Percentiles rank a stretch among this genome's conserved stretches.
Conservation (phyloP, 2,888 invertebrate genomes). For the Drosophila cognata region DNA sequence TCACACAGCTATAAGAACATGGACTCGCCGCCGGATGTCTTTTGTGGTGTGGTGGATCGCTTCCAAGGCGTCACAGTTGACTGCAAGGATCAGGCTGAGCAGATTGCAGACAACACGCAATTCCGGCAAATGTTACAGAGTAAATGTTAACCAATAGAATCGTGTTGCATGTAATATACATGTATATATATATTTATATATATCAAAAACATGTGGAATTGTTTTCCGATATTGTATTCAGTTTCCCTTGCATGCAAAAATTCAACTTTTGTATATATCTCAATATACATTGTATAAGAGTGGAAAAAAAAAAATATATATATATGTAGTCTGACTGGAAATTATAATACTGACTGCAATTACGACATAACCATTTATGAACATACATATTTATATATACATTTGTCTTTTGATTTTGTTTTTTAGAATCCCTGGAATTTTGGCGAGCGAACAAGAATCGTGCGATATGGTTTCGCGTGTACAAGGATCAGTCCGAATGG, state of each 20-base stretch:
- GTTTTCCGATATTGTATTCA: no score
- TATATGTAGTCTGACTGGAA: not conserved
- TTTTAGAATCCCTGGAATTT: slow-evolving; percentile 88
- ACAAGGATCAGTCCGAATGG: slow-evolving; percentile 89
- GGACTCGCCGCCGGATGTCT: slow-evolving; percentile 82
- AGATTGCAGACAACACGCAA: slow-evolving; percentile 86
- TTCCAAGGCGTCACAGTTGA: slow-evolving; percentile 91
- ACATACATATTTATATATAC: not conserved
- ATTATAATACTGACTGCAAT: not conserved
- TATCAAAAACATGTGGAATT: not conserved
- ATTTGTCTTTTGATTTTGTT: not conserved
- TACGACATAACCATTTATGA: not conserved
- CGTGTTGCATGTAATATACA: no score
- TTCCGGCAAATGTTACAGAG: slow-evolving; percentile 84
- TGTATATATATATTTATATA: not conserved
- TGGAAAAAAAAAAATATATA: not conserved
- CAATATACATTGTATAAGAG: no score
- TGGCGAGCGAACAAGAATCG: slow-evolving; percentile 89
- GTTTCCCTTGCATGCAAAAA: no score
- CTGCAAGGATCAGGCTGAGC: slow-evolving; percentile 36
- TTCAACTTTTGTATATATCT: no score
- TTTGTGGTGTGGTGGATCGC: slow-evolving; percentile 87
- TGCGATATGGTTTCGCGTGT: slow-evolving; percentile 93
- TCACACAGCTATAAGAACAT: slow-evolving; percentile 55
- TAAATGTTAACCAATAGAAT: slow-evolving; percentile 16